These are phyloP conservation scores for Phocoena phocoena DNA, from an alignment of 2,113 vertebrate species.

Conservation along the genomic window DNA sequence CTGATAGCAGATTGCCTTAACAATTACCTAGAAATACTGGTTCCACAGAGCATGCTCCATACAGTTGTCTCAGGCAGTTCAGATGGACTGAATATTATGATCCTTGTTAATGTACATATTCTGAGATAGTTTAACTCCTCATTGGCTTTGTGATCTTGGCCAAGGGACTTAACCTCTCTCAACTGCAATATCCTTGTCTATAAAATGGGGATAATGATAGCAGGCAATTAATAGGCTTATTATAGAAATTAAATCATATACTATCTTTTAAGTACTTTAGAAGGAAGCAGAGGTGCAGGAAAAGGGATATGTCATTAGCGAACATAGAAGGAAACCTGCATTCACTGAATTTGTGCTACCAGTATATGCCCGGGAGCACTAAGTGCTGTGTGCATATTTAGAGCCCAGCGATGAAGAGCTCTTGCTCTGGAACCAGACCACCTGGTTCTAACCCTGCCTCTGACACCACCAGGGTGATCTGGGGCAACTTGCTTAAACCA, in stretches of 20 bases:
- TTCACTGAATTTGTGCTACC: background rate
- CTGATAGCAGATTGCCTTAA: background rate
- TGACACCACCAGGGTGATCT: background rate
- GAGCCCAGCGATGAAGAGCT: background rate
- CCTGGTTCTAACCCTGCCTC: background rate
- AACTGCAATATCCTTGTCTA: background rate
- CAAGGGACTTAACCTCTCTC: background rate
- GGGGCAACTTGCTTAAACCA: background rate
- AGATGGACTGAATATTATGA: background rate
- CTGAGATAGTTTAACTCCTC: background rate
- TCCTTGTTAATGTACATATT: background rate
- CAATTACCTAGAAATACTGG: background rate
- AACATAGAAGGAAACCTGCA: background rate
- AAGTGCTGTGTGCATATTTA: background rate
- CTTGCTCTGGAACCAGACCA: background rate
- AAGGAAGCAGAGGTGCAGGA: background rate
- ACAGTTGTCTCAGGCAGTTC: background rate
- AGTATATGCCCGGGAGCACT: no score
- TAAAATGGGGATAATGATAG: background rate
- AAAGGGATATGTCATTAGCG: background rate
- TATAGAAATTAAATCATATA: background rate
- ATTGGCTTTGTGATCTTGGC: background rate
- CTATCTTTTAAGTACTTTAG: background rate
- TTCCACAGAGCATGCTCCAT: background rate
- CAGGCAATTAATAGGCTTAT: background rate